Conservation (phyloP, 2,113 vertebrate species). For the Apodemus speciosus region DNA sequence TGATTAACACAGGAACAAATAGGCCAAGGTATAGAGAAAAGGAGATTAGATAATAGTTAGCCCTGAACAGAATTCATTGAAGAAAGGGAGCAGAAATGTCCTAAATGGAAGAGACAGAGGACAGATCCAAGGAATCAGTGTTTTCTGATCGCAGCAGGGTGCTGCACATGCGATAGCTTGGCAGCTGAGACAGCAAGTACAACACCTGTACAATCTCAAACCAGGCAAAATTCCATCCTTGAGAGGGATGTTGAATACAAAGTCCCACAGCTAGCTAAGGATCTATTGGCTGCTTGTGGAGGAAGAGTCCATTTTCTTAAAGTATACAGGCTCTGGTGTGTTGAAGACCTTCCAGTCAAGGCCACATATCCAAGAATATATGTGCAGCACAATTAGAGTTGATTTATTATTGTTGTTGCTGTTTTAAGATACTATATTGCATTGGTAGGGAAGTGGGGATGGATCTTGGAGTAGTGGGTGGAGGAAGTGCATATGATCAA, state of each 20-base stretch:
- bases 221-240: background rate
- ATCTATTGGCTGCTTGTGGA: background rate
- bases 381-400: background rate
- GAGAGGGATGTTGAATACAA: background rate
- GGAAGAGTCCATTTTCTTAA: background rate
- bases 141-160: background rate
- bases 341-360: background rate
- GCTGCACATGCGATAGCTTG: background rate
- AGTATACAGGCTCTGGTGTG: background rate
- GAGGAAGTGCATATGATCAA: background rate
- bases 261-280: background rate
- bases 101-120: background rate
- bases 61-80: background rate
- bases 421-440: background rate
- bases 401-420: background rate
- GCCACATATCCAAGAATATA: background rate
- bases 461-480: background rate
- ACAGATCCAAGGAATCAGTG: background rate
- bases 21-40: background rate
- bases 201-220: background rate
- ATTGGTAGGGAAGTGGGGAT: background rate
- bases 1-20: background rate
- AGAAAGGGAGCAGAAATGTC: background rate
- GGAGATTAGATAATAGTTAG: background rate
- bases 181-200: background rate